Evolutionary conservation across 1,140 invertebrate species (phyloP).

Genomic region (Mya arenaria): DNA sequence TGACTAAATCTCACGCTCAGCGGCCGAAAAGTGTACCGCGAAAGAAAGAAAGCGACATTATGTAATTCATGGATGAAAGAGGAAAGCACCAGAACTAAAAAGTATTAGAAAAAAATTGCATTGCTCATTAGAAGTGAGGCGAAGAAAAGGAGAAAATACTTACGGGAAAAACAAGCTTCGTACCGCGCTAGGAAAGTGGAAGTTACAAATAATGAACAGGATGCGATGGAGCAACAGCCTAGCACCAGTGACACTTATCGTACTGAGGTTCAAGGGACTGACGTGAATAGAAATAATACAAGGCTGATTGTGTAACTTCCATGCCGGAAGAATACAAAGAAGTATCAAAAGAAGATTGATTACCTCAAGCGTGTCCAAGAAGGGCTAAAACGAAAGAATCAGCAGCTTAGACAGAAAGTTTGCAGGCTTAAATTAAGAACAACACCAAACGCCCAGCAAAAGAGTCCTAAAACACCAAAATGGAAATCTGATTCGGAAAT

Average conservation of each 20-base stretch:
- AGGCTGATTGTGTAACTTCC: slow-evolving; percentile 15
- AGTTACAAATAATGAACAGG: background rate
- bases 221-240: background rate
- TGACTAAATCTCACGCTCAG: slow-evolving; percentile 9
- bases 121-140: background rate
- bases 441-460: background rate
- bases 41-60: background rate
- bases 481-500: slow-evolving; percentile 4
- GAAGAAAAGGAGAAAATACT: background rate
- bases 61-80: background rate
- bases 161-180: background rate
- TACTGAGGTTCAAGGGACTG: slow-evolving; percentile 2
- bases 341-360: background rate
- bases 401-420: background rate
- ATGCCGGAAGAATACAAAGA: background rate
- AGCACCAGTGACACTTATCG: background rate
- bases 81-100: slow-evolving; percentile 28
- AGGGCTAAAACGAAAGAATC: background rate
- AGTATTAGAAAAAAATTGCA: slow-evolving; percentile 9
- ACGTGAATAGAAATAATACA: slow-evolving; percentile 12
- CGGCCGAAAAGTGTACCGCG: slow-evolving; percentile 10
- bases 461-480: slow-evolving; percentile 12
- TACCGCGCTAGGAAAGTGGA: background rate
- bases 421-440: background rate
- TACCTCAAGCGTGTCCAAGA: background rate